Evolutionary conservation across 2,113 vertebrate genomes (phyloP).

Genomic region (Mellivora capensis): DNA sequence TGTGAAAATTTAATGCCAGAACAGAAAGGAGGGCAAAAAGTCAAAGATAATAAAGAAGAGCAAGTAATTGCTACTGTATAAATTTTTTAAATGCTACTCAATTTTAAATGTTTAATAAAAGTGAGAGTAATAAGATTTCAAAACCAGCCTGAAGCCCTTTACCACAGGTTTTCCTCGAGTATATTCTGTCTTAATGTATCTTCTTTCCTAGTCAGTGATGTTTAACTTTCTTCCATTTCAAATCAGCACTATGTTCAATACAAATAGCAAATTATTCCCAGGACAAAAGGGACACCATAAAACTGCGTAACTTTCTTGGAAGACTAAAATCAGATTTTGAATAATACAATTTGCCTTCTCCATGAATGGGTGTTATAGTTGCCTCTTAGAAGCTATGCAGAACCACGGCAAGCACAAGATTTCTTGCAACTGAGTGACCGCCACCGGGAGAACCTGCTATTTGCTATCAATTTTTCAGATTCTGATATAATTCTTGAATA

Average conservation of each 20-base stretch:
- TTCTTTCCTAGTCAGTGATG: not conserved
- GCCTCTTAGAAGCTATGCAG: not conserved
- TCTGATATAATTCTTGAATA: not conserved
- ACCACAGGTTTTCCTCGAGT: not conserved
- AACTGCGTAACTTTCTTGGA: not conserved
- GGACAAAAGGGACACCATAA: not conserved
- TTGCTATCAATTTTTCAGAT: conserved; percentile 1
- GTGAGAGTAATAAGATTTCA: not conserved
- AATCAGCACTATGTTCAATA: not conserved
- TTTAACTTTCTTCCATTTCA: conserved; percentile 24
- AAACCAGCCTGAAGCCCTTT: not conserved
- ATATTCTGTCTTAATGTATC: not conserved
- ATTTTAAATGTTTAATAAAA: conserved; percentile 29
- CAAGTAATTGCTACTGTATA: not conserved
- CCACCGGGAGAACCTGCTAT: not conserved
- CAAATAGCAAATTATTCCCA: not conserved
- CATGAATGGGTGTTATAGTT: not conserved
- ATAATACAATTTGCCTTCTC: not conserved
- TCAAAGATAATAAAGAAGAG: not conserved
- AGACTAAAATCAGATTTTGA: not conserved
- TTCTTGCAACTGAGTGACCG: not conserved
- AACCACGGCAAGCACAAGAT: not conserved
- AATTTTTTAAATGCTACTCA: not conserved
- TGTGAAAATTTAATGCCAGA: not conserved
- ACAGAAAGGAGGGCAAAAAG: not conserved